Evolutionary conservation across 2,888 invertebrate species (phyloP).

Genomic region (Microdon myrmicae): DNA sequence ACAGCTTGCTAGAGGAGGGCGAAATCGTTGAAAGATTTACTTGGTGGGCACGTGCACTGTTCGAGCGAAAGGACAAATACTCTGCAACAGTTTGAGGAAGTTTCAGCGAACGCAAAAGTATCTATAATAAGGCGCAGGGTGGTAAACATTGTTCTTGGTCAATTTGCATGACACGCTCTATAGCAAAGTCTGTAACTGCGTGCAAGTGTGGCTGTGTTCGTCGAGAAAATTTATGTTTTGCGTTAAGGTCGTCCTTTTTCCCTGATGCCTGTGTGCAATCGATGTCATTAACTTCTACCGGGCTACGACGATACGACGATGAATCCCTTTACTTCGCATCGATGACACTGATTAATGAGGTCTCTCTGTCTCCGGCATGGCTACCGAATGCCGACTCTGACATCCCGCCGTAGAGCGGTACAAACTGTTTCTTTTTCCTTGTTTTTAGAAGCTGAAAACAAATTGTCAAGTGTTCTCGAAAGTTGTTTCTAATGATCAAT

Average conservation of each 20-base stretch:
- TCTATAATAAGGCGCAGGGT: no score
- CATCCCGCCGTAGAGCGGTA: no score
- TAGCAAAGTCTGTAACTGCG: no score
- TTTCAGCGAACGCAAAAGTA: no score
- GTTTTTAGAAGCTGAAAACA: conserved; percentile 44
- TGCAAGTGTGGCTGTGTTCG: conserved; percentile 17
- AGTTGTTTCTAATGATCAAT: conserved; percentile 51
- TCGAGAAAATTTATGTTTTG: conserved; percentile 37
- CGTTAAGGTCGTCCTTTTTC: conserved; percentile 27
- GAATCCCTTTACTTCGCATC: conserved; percentile 48
- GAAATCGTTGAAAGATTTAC: no score
- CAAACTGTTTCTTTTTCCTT: conserved; percentile 39
- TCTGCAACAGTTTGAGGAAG: no score
- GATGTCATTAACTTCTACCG: conserved; percentile 50
- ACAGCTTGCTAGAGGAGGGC: no score
- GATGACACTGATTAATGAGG: conserved; percentile 50
- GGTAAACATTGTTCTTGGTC: conserved; percentile 31
- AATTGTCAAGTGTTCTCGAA: conserved; percentile 51
- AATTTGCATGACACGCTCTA: conserved; percentile 44
- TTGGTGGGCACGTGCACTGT: no score
- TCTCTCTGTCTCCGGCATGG: no score
- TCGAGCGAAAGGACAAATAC: no score
- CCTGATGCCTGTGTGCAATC: conserved; percentile 43
- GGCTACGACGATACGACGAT: no score
- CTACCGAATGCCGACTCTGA: no score